A percentile compares a stretch with the other conserved stretches of the same genome.
These are phyloP conservation scores for Perithous albicinctus DNA, from an alignment of 2,888 invertebrate species.

Conservation along the genomic window DNA sequence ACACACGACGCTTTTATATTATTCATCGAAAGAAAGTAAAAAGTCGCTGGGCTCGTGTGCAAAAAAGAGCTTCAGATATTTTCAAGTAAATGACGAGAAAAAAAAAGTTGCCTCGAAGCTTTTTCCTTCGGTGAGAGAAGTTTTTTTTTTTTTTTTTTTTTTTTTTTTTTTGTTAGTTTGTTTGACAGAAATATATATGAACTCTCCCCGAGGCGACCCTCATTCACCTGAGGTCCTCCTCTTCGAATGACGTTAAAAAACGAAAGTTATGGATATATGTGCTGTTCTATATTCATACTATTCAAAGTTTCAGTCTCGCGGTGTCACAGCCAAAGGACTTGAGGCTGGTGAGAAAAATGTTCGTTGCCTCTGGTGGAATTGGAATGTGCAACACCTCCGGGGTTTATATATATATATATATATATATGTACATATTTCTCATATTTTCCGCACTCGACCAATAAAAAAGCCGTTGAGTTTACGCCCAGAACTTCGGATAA, in stretches of 20 bases:
- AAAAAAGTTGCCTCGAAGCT: neutral
- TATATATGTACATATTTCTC: neutral
- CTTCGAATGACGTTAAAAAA: neutral
- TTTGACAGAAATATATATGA: neutral
- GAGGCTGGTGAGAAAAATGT: neutral
- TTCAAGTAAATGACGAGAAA: neutral
- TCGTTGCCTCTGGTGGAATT: neutral
- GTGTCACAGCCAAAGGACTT: neutral
- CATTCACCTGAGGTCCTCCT: neutral
- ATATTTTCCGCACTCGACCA: neutral
- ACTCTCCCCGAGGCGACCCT: neutral
- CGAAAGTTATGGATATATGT: neutral
- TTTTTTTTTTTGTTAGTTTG: no score
- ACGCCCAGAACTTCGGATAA: neutral
- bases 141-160: no score
- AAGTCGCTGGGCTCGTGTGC: neutral
- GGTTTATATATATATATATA: no score
- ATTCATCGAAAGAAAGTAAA: neutral
- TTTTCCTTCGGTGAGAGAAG: neutral
- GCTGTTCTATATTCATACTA: neutral
- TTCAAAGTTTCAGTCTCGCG: neutral
- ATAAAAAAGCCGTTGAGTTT: neutral
- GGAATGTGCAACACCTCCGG: neutral
- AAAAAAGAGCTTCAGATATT: neutral
- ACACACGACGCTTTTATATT: neutral